Percentiles rank a stretch among this genome's conserved stretches.
Conservation (phyloP, 37 sponge, comb jelly and placozoan species). For the Petrosia ficiformis region DNA sequence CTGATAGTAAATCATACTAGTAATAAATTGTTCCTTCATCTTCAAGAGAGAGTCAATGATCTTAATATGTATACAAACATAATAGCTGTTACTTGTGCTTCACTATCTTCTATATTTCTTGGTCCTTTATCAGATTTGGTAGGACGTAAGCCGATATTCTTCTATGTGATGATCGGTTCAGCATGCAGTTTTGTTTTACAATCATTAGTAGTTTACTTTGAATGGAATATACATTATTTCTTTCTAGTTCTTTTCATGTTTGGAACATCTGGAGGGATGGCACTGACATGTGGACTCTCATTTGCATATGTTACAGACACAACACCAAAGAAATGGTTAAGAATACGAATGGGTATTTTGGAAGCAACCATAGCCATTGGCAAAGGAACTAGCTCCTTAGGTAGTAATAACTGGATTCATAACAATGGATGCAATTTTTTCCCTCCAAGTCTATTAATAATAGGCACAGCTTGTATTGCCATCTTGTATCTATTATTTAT, state of each 20-base stretch:
- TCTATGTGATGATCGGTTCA: neutral
- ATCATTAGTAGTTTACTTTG: neutral
- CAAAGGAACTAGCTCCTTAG: constrained; percentile 12
- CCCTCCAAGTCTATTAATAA: constrained; percentile 5
- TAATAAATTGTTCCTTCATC: neutral
- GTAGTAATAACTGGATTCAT: constrained; percentile 27
- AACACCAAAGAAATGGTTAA: constrained; percentile 20
- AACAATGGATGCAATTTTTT: constrained; percentile 29
- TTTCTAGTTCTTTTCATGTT: neutral
- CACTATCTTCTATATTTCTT: neutral
- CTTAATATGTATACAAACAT: neutral
- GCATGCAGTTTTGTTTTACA: neutral
- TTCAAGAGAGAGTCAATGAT: neutral
- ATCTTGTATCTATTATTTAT: constrained; percentile 35
- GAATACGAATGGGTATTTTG: constrained; percentile 39
- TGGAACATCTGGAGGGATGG: neutral
- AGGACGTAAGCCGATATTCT: neutral
- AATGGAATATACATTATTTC: neutral
- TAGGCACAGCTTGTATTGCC: neutral
- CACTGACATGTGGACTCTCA: neutral
- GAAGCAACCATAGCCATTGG: neutral
- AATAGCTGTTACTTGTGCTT: neutral
- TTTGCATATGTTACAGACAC: neutral
- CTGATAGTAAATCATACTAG: neutral
- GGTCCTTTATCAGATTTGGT: neutral